phyloP scores from a whole-genome alignment of 2,797 vertebrate genomes.

The Aldrovandia affinis region DNA sequence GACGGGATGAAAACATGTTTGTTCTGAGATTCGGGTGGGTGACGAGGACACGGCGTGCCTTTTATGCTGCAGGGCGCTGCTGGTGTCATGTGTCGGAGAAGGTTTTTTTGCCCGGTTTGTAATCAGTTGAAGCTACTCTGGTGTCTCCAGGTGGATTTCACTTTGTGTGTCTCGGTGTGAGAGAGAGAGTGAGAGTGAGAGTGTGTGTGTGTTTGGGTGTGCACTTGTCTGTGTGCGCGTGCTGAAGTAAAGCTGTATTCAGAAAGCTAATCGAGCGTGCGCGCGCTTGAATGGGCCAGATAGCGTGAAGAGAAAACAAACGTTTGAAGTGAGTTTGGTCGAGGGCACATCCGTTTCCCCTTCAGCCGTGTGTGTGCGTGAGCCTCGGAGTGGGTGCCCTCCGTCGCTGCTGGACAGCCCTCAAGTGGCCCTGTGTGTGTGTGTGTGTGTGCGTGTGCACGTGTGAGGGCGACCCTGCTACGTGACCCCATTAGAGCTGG shows the following conservation, averaged over 20 bases:
- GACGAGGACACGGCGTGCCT: not conserved
- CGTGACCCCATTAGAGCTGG: not conserved
- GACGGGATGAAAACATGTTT: not conserved
- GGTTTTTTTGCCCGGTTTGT: not conserved
- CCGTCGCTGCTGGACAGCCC: not conserved
- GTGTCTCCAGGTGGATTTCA: not conserved
- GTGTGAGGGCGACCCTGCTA: not conserved
- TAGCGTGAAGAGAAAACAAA: constrained; percentile 9
- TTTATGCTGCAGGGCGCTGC: not conserved
- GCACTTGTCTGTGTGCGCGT: too few relatives aligned
- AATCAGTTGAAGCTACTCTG: not conserved
- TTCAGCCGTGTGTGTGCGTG: not conserved
- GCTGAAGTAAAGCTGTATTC: not conserved
- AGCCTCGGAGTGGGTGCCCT: not conserved
- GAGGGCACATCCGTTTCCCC: not conserved
- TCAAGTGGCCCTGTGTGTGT: not conserved
- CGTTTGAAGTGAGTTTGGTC: not conserved
- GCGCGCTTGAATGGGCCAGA: not conserved
- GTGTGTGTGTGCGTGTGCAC: not conserved
- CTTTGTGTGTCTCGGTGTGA: not conserved
- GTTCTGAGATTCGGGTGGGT: not conserved
- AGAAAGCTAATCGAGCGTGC: not conserved
- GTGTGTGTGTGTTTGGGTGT: not conserved
- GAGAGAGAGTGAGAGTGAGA: not conserved
- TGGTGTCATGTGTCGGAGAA: not conserved